A percentile compares a stretch with the other conserved stretches of the same genome.
Conservation (phyloP, 92 coral and sea anemone genomes). For the Paramuricea clavata region DNA sequence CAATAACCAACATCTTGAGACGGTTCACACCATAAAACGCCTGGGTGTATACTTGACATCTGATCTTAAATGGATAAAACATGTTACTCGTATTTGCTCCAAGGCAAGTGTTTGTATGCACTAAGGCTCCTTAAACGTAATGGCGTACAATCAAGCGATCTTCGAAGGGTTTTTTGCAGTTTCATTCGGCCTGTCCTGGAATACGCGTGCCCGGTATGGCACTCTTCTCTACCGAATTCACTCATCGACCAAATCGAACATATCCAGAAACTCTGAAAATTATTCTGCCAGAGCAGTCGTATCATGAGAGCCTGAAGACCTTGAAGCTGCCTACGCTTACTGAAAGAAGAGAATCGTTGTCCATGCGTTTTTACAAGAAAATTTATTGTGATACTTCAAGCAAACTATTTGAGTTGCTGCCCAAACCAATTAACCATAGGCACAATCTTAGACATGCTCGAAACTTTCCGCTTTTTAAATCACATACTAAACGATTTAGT, state of each 20-base stretch:
- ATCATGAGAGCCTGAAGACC: constrained; percentile 3
- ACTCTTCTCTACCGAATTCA: constrained; percentile 16
- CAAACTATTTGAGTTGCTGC: too few species aligned
- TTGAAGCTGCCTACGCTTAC: constrained; percentile 45
- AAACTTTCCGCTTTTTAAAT: too few species aligned
- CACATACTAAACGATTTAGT: too few species aligned
- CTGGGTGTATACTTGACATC: constrained; percentile 1
- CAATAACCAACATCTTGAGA: background rate
- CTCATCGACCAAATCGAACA: constrained; percentile 16
- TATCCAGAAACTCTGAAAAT: background rate
- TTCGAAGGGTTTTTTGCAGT: background rate
- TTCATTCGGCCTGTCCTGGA: constrained; percentile 29
- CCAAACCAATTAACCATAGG: too few species aligned
- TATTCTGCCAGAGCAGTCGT: background rate
- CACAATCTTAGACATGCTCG: too few species aligned
- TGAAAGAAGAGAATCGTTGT: constrained; percentile 29
- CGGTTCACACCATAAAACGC: background rate
- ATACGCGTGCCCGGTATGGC: constrained; percentile 50
- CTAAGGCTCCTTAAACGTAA: constrained; percentile 13
- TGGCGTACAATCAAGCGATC: background rate
- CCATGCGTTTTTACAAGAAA: constrained; percentile 30
- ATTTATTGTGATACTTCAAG: too few species aligned
- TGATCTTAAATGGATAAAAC: constrained; percentile 10
- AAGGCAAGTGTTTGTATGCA: constrained; percentile 31
- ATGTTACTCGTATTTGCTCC: constrained; percentile 27